These are phyloP conservation scores for Leiothrix lutea DNA, from an alignment of 2,113 vertebrate genomes.

Conservation along the genomic window DNA sequence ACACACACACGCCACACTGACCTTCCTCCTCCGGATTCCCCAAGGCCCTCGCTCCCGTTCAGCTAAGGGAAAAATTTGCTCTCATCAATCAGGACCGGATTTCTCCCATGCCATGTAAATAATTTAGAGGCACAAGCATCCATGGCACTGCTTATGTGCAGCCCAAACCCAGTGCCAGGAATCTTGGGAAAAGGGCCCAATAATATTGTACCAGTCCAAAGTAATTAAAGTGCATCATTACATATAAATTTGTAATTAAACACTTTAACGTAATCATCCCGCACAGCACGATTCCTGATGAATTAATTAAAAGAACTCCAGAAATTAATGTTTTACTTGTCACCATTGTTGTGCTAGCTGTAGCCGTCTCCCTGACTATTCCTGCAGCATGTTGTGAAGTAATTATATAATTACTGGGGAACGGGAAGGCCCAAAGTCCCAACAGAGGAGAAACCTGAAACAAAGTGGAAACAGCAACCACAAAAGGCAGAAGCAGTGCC, in stretches of 20 bases:
- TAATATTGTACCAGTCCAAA: conserved; percentile 88
- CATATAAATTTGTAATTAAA: conserved; percentile 96
- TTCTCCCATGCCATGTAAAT: conserved; percentile 73
- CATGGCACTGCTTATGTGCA: conserved; percentile 58
- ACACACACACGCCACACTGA: background rate
- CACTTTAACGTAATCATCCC: conserved; percentile 90
- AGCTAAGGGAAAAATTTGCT: conserved; percentile 16
- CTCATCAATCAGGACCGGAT: conserved; percentile 43
- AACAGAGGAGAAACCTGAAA: conserved; percentile 62
- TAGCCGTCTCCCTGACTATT: conserved; percentile 67
- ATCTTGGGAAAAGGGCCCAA: conserved; percentile 87
- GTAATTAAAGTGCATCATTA: conserved; percentile 92
- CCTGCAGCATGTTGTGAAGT: conserved; percentile 75
- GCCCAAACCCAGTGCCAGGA: conserved; percentile 67
- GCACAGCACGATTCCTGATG: conserved; percentile 85
- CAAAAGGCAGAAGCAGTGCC: background rate
- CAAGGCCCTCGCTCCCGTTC: background rate
- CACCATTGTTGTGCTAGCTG: conserved; percentile 78
- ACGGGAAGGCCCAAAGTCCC: conserved; percentile 65
- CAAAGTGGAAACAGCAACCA: conserved; percentile 33
- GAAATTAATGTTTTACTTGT: conserved; percentile 89
- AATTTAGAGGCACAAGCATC: conserved; percentile 72
- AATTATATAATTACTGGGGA: conserved; percentile 73
- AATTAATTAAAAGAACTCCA: conserved; percentile 90
- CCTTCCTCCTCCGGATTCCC: conserved; percentile 13